phyloP scores from a whole-genome alignment of 2,113 vertebrate species.

The Ophthalmolycus amberensis region DNA sequence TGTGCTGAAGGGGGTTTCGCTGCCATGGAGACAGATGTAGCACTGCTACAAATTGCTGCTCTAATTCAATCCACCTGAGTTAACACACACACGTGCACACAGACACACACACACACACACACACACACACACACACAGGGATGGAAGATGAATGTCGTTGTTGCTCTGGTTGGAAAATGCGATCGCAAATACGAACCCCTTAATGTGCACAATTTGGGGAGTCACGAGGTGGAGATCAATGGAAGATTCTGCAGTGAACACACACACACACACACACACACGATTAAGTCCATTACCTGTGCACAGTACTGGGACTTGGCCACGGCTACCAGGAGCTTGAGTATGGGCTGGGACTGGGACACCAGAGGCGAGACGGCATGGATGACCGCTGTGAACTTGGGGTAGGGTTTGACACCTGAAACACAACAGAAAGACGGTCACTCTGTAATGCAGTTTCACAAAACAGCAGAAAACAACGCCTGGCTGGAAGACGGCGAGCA shows the following conservation, averaged over 20 bases:
- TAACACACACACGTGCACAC: slow-evolving; percentile 43
- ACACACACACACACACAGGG: slow-evolving; percentile 1
- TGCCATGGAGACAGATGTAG: slow-evolving; percentile 79
- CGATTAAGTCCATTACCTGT: slow-evolving; percentile 84
- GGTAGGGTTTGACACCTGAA: slow-evolving; percentile 92
- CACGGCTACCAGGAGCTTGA: slow-evolving; percentile 96
- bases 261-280: background rate
- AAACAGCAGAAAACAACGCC: background rate
- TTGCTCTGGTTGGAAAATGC: slow-evolving; percentile 35
- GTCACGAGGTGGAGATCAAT: slow-evolving; percentile 2
- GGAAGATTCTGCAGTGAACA: slow-evolving; percentile 14
- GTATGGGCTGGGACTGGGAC: slow-evolving; percentile 97
- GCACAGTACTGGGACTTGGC: slow-evolving; percentile 98
- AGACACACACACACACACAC: slow-evolving; percentile 3
- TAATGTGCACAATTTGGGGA: background rate
- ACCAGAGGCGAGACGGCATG: slow-evolving; percentile 97
- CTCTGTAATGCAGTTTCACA: slow-evolving; percentile 1
- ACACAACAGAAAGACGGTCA: slow-evolving; percentile 47
- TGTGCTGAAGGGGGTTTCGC: slow-evolving; percentile 70
- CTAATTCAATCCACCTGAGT: slow-evolving; percentile 68
- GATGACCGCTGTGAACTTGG: slow-evolving; percentile 98
- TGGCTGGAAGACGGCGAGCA: background rate
- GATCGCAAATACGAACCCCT: slow-evolving; percentile 2
- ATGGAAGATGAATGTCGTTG: slow-evolving; percentile 22
- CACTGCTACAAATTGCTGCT: slow-evolving; percentile 52